Conservation (phyloP, 1,140 invertebrate genomes). For the Theocolax elegans region DNA sequence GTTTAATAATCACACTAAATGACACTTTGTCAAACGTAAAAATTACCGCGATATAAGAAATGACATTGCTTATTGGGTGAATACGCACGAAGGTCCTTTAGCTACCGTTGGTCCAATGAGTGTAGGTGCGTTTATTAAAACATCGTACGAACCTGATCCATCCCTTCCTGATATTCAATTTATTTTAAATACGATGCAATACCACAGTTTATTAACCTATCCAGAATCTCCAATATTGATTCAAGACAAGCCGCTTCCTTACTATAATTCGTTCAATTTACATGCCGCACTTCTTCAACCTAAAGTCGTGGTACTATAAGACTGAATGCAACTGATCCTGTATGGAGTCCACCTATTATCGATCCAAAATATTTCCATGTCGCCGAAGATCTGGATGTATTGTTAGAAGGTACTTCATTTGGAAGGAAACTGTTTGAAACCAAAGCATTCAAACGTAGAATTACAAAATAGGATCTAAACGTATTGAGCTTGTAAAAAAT, state of each 20-base stretch:
- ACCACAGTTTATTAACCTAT: too few species aligned
- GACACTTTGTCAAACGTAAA: neutral
- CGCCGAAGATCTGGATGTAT: neutral
- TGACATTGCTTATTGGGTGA: neutral
- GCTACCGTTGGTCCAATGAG: neutral
- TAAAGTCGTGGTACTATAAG: neutral
- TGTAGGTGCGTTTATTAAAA: neutral
- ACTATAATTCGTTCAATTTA: neutral
- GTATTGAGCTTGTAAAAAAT: neutral
- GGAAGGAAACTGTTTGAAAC: neutral
- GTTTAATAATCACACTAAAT: neutral
- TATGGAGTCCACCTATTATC: constrained; percentile 3
- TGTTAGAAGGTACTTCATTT: neutral
- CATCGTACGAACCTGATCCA: neutral
- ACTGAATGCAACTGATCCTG: constrained; percentile 1
- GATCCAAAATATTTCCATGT: neutral
- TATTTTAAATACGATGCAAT: neutral
- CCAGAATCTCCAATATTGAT: neutral
- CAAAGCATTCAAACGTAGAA: neutral
- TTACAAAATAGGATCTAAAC: neutral
- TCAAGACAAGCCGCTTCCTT: neutral
- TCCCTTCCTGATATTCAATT: neutral
- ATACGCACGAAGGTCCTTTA: neutral
- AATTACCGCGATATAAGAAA: neutral
- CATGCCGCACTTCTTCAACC: neutral